Conservation (phyloP, 2,888 invertebrate genomes). For the Microplitis manilae region DNA sequence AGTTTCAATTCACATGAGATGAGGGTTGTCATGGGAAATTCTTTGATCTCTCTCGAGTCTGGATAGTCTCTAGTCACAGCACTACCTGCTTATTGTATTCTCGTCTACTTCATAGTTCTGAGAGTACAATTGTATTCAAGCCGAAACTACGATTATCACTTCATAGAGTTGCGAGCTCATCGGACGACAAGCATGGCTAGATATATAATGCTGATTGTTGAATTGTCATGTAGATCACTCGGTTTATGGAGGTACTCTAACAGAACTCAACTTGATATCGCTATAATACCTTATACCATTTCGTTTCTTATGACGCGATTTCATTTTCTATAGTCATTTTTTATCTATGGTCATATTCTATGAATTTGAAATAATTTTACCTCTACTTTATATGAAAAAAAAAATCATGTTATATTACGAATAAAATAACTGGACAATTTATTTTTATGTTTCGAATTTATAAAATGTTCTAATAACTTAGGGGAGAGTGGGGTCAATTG, state of each 20-base stretch:
- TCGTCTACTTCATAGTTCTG: conserved; percentile 33
- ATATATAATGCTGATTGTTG: conserved; percentile 61
- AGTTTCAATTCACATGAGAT: conserved; percentile 36
- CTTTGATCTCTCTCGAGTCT: conserved; percentile 41
- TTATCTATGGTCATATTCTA: too few species aligned
- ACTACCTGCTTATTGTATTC: conserved; percentile 33
- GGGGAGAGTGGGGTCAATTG: too few species aligned
- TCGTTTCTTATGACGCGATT: too few species aligned
- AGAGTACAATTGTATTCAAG: conserved; percentile 38
- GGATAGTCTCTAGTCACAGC: conserved; percentile 6
- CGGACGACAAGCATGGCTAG: conserved; percentile 54
- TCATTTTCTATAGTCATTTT: too few species aligned
- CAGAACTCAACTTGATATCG: not conserved
- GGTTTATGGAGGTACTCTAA: not conserved
- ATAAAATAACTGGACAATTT: too few species aligned
- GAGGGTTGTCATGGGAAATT: conserved; percentile 39
- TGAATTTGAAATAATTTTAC: too few species aligned
- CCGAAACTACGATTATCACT: conserved; percentile 62
- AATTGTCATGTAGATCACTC: conserved; percentile 62
- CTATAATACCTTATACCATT: too few species aligned
- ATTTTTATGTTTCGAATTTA: too few species aligned
- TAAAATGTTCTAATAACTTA: too few species aligned
- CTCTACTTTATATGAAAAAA: too few species aligned
- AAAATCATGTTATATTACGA: too few species aligned
- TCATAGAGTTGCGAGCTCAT: conserved; percentile 37